A percentile compares a stretch with the other conserved stretches of the same genome.
phyloP scores from a whole-genome alignment of 2,888 invertebrate species.

The Palloptera scutellata region DNA sequence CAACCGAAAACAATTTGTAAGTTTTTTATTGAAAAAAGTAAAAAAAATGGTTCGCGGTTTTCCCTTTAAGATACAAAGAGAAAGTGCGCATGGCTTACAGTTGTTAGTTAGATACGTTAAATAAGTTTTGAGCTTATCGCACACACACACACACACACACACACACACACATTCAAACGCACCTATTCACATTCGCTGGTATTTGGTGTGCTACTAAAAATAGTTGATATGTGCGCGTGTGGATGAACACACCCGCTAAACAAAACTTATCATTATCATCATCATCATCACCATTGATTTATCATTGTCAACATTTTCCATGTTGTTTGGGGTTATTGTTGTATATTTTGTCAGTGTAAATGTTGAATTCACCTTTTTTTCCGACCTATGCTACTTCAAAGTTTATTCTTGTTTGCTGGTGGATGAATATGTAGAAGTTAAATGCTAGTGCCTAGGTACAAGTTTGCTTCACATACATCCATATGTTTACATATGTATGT shows the following conservation, averaged over 20 bases:
- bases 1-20: too few relatives aligned
- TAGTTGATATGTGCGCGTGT: too few relatives aligned
- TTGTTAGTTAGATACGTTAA: too few relatives aligned
- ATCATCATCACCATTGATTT: neutral
- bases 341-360: neutral
- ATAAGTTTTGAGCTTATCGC: too few relatives aligned
- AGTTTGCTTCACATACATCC: neutral
- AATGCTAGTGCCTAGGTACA: neutral
- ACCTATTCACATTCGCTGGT: neutral
- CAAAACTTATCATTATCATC: neutral
- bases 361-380: neutral
- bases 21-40: too few relatives aligned
- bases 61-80: too few relatives aligned
- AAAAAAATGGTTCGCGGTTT: too few relatives aligned
- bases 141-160: constrained; percentile 1
- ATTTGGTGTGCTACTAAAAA: neutral
- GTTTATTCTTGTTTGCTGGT: neutral
- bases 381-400: neutral
- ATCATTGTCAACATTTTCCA: neutral
- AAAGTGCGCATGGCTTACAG: too few relatives aligned
- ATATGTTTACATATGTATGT: neutral
- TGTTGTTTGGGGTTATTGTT: neutral
- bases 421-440: neutral
- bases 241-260: neutral
- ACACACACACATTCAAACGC: neutral